These are phyloP conservation scores for Psilopsiagon aurifrons DNA, from an alignment of 2,113 vertebrate species.

Conservation along the genomic window DNA sequence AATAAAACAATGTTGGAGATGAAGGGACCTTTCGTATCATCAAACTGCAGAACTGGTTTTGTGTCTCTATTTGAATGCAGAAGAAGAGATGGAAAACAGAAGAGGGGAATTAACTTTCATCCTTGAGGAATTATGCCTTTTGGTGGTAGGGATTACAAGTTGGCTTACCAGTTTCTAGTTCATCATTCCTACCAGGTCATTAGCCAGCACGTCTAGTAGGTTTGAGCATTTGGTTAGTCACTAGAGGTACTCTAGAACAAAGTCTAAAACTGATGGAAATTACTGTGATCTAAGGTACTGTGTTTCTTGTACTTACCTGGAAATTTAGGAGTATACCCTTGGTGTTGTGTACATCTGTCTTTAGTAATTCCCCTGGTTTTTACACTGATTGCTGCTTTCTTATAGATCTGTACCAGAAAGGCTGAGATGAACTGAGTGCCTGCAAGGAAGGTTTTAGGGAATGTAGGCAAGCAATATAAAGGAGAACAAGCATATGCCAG, in stretches of 20 bases:
- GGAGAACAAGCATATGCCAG: not conserved
- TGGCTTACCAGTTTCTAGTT: not conserved
- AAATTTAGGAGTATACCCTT: not conserved
- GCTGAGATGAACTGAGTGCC: not conserved
- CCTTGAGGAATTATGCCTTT: not conserved
- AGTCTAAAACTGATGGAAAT: not conserved
- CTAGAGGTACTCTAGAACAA: not conserved
- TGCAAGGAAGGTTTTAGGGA: not conserved
- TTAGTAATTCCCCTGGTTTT: not conserved
- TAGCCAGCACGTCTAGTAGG: not conserved
- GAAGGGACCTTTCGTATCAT: not conserved
- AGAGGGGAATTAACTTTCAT: not conserved
- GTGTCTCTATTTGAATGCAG: constrained; percentile 7
- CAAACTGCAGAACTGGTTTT: not conserved
- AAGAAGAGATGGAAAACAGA: not conserved
- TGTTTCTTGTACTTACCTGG: not conserved
- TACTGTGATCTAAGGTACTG: not conserved
- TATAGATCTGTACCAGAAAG: not conserved
- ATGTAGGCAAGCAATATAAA: not conserved
- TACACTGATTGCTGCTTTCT: not conserved
- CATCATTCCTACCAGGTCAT: not conserved
- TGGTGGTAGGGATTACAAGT: not conserved
- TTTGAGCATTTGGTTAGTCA: not conserved
- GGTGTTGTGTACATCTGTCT: not conserved
- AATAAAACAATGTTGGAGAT: not conserved